Base-by-base conservation (phyloP, 2,888 invertebrate genomes). In the Eupithecia centaureata region DNA sequence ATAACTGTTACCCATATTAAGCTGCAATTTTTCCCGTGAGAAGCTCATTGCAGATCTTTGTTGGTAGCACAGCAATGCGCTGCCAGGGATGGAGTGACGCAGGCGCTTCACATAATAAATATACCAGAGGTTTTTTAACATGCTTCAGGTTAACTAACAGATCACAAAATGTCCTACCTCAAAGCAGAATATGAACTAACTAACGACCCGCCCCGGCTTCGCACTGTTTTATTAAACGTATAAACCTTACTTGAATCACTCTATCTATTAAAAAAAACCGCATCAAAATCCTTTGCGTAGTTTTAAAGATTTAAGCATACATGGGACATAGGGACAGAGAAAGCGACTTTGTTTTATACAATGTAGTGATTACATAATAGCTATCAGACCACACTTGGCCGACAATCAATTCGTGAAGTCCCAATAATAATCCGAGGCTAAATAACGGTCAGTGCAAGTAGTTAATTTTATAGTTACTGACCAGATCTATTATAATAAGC, bases 401-500 rank as follows among this genome's bases (percentile, higher is more conserved):
- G 47, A 47, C 47, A 47, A 47, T 47, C 47, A 47, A 47, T 47
- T 47, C 47, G 47, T 47, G 47, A 56, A 56, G 54, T 28, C 54
- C n/a, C 30, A 56, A 56, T 28, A 13, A 56, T 18, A 28, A 18
- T 22, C 10, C 47, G 22, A 47, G 47, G 47, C 42, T 32, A 58
- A 38, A 33, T 72, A 73, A 73, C 70, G 68, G 74, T 73, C 51
- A 58, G 47, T 67, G 62, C 65, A 66, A 69, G 68, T 67, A 73
- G 61, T 72, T 74, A 74, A 79, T 77, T 81, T 72, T 71, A 74
- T 76, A n/a, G n/a, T n/a, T n/a, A 72, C 62, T 56, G 72, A 77
- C 77, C 68, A 67, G 65, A 65, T 72, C 64, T 72, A 63, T 77
- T 72, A 63, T 77, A 78, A 76, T 73, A 70, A 33, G 72, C 69